Base-by-base conservation (phyloP, 53 echinoderm and acorn worm genomes). In the Apostichopus leukothele region DNA sequence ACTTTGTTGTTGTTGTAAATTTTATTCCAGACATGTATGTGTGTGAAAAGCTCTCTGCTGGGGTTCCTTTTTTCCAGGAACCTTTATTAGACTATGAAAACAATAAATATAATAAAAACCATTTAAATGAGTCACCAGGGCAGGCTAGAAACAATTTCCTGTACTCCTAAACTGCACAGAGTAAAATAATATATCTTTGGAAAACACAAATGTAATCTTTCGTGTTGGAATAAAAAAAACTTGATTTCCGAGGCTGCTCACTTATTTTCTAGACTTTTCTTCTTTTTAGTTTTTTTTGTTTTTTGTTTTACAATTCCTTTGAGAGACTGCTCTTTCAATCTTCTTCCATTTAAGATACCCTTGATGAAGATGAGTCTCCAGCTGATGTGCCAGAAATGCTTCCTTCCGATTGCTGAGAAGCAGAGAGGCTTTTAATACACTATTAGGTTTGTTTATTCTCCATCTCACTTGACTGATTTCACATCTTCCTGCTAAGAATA, bases 371-470 rank as follows among this genome's bases (percentile, higher is more conserved):
- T 57, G 57, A 57, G 7, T 71, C 20, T 71, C 13, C 6, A 71
- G 71, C 71, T 71, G 18, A 71, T 71, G 71, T 71, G 71, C 20
- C 6, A 71, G 71, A 71, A 71, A 14, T 68, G 4, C 71, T 71
- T 71, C 71, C 71, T 71, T 71, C 71, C 71, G 18, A 5, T 19
- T 57, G 57, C 7, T 7, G 57, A 57, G 57, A 57, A 9, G 8
- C 1, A 57, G 57, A 5, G 6, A 71, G 71, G 71, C 71, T 71
- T 71, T 71, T 71, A 71, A 71, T 71, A 19, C 18, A 6, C 18
- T 19, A 71, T 71, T 18, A 71, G 20, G 71, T 71, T 71, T 71
- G 71, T 71, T 71, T 71, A 71, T 71, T 71, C 71, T 71, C 71
- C 6, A n/a, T 19, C 18, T 71, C 71, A 71, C 18, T 18, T 71